These are phyloP conservation scores for Chironomus tentans DNA, from an alignment of 2,888 invertebrate species.

Conservation along the genomic window DNA sequence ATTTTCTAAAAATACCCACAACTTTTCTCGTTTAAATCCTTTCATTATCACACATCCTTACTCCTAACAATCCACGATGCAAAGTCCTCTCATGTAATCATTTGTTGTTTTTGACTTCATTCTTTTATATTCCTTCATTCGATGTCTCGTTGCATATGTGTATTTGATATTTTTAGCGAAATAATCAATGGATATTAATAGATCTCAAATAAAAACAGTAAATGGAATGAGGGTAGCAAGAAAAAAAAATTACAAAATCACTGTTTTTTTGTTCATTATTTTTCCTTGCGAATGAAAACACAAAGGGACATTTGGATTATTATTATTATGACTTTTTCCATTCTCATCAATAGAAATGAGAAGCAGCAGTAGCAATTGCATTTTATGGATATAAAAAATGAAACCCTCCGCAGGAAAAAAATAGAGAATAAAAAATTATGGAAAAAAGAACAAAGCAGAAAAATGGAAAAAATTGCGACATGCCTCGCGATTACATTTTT, in stretches of 20 bases:
- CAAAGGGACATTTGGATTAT: neutral
- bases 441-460: neutral
- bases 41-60: too few relatives aligned
- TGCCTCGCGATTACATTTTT: conserved; percentile 14
- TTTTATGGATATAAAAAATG: neutral
- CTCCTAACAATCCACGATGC: too few relatives aligned
- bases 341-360: neutral
- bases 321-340: neutral
- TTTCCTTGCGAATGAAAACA: neutral
- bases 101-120: too few relatives aligned
- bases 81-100: too few relatives aligned
- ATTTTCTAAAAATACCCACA: too few relatives aligned
- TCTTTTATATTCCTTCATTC: too few relatives aligned
- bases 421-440: neutral
- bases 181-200: too few relatives aligned
- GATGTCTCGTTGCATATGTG: too few relatives aligned
- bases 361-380: neutral
- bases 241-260: neutral
- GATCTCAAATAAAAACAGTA: too few relatives aligned
- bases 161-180: too few relatives aligned
- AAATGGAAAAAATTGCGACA: conserved; percentile 1
- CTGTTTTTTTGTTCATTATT: too few relatives aligned
- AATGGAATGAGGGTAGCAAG: neutral
- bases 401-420: neutral
- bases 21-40: too few relatives aligned